Conservation (phyloP, 2,113 vertebrate species). For the Gasterosteus nipponicus region DNA sequence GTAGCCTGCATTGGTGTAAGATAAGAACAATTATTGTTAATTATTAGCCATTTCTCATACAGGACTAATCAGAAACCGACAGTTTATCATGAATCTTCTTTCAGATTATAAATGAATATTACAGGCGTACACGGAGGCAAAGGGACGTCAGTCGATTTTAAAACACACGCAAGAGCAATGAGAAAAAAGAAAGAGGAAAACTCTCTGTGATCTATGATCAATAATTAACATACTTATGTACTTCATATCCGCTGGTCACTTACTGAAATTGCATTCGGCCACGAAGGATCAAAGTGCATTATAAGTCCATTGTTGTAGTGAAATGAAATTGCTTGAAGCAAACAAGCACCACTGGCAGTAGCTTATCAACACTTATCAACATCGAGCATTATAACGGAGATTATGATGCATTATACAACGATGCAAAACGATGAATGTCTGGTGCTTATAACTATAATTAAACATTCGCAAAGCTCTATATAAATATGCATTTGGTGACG, state of each 20-base stretch:
- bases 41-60: neutral
- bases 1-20: neutral
- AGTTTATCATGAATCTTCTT: neutral
- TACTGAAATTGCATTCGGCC: neutral
- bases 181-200: neutral
- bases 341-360: neutral
- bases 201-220: neutral
- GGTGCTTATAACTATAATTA: neutral
- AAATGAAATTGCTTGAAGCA: neutral
- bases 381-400: neutral
- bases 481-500: neutral
- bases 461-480: neutral
- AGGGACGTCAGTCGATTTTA: neutral
- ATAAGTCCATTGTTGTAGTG: neutral
- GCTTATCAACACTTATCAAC: neutral
- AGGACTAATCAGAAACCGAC: neutral
- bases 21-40: neutral
- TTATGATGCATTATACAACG: neutral
- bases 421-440: neutral
- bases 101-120: neutral
- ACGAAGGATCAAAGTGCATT: neutral
- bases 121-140: neutral
- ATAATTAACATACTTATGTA: neutral
- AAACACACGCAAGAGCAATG: neutral
- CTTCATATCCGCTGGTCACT: neutral